Conservation (phyloP, 2,113 vertebrate genomes). For the Petrocephalus zakoni region DNA sequence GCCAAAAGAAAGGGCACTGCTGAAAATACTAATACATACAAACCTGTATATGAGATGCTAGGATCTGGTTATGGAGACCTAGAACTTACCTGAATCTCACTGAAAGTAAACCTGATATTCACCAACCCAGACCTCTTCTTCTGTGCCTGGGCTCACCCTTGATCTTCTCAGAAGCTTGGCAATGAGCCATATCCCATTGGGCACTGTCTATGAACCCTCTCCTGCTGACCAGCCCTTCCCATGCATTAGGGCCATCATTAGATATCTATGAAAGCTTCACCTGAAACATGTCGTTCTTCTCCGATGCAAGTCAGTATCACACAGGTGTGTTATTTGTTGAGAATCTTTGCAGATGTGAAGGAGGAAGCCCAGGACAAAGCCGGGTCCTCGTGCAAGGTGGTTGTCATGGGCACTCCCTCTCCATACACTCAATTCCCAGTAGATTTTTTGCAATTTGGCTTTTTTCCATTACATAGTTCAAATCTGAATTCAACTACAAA, state of each 20-base stretch:
- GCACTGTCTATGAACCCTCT: not conserved
- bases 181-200: not conserved
- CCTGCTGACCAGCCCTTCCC: not conserved
- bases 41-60: not conserved
- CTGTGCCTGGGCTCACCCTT: no score
- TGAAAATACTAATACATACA: not conserved
- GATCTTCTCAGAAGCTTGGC: not conserved
- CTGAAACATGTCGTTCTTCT: not conserved
- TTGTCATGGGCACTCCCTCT: not conserved
- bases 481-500: slow-evolving; percentile 12
- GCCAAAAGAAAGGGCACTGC: not conserved
- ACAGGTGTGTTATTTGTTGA: not conserved
- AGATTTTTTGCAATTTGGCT: not conserved
- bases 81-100: not conserved
- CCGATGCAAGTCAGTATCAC: not conserved
- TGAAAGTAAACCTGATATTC: not conserved
- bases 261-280: not conserved
- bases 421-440: not conserved
- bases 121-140: no score
- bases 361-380: not conserved
- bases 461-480: not conserved
- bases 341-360: slow-evolving; percentile 11
- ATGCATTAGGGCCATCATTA: not conserved
- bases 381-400: not conserved
- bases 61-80: not conserved